A percentile compares a stretch with the other conserved stretches of the same genome.
These are phyloP conservation scores for Loxodonta africana DNA, from an alignment of 2,113 vertebrate genomes.

Conservation along the genomic window DNA sequence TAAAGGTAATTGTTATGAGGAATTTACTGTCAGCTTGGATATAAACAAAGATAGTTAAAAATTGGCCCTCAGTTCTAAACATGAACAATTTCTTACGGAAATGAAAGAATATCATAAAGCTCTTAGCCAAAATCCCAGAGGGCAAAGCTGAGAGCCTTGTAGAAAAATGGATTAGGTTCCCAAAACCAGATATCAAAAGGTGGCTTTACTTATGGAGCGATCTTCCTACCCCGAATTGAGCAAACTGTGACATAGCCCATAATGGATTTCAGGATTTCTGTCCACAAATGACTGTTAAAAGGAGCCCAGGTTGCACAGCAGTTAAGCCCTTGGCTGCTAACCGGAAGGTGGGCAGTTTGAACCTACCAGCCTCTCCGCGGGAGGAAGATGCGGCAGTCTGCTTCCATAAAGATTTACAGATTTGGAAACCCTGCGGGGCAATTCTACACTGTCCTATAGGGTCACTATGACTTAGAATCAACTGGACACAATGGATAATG, in stretches of 20 bases:
- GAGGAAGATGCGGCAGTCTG: too few species aligned
- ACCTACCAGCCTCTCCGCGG: too few species aligned
- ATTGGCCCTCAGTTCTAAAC: background rate
- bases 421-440: too few species aligned
- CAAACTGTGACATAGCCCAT: background rate
- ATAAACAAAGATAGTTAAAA: background rate
- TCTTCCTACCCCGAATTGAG: background rate
- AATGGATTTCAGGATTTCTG: background rate
- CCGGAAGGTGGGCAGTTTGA: too few species aligned
- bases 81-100: background rate
- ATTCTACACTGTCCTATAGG: too few species aligned
- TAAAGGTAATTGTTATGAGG: background rate
- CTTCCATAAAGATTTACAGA: too few species aligned
- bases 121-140: background rate
- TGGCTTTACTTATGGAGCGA: background rate
- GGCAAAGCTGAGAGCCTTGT: background rate
- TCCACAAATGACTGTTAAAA: too few species aligned
- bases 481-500: background rate
- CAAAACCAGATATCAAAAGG: background rate
- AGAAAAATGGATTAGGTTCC: background rate
- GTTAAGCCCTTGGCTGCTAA: too few species aligned
- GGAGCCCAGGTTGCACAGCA: too few species aligned
- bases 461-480: too few species aligned
- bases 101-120: background rate
- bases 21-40: background rate